These are phyloP conservation scores for Leucopsar rothschildi DNA, from an alignment of 2,113 vertebrate species.

Conservation along the genomic window DNA sequence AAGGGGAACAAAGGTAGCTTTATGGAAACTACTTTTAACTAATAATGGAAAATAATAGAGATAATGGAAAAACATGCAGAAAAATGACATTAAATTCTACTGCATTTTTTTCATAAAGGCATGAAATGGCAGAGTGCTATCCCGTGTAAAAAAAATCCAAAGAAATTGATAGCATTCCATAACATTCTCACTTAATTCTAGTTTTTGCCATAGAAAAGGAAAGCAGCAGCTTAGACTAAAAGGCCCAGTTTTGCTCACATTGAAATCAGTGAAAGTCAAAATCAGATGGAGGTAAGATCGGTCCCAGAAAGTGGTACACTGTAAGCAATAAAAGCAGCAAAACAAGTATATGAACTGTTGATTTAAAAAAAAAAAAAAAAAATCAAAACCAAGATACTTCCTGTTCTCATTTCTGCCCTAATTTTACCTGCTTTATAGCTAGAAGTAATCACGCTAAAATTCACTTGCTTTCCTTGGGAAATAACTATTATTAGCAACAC, in stretches of 20 bases:
- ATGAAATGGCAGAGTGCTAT: neutral
- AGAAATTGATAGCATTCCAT: neutral
- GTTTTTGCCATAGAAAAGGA: neutral
- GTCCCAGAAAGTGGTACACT: neutral
- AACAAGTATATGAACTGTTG: neutral
- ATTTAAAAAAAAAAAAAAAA: neutral
- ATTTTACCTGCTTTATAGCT: constrained; percentile 16
- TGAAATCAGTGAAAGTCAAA: neutral
- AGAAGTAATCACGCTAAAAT: neutral
- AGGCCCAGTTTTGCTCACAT: neutral
- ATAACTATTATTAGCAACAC: constrained; percentile 10
- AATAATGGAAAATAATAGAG: neutral
- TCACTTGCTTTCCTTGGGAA: neutral
- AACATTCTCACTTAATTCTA: neutral
- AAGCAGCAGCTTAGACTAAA: neutral
- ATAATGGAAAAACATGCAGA: neutral
- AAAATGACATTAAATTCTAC: neutral
- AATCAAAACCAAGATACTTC: neutral
- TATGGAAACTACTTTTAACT: neutral
- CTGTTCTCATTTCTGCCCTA: constrained; percentile 22
- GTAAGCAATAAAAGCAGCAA: neutral
- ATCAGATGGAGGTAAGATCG: neutral
- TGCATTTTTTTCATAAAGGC: neutral
- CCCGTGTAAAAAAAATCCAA: neutral
- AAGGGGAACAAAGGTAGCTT: neutral